A percentile compares a stretch with the other conserved stretches of the same genome.
These are phyloP conservation scores for Eupithecia dodoneata DNA, from an alignment of 2,888 invertebrate species.

Conservation along the genomic window DNA sequence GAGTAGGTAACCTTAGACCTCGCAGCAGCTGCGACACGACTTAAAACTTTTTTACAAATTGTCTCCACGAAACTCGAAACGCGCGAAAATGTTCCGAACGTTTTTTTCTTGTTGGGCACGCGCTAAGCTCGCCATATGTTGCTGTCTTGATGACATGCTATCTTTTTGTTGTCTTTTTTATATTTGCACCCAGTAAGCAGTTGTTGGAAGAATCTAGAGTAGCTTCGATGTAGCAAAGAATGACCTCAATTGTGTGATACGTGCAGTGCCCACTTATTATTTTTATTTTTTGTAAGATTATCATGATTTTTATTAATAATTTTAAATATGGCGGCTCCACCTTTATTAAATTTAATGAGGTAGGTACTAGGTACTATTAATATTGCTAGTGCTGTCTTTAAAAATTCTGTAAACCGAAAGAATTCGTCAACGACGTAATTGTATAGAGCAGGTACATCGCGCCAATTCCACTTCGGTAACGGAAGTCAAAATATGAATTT, in stretches of 20 bases:
- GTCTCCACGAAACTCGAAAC: slow-evolving; percentile 72
- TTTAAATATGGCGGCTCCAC: too few relatives aligned
- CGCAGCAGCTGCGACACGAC: slow-evolving; percentile 69
- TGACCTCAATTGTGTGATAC: not conserved
- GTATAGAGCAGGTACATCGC: slow-evolving; percentile 51
- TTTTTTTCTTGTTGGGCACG: slow-evolving; percentile 70
- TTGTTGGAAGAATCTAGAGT: not conserved
- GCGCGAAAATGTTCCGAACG: slow-evolving; percentile 68
- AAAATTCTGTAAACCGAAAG: not conserved
- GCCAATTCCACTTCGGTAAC: slow-evolving; percentile 80
- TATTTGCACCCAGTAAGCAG: slow-evolving; percentile 39
- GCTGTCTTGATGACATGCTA: slow-evolving; percentile 58
- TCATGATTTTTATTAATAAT: too few relatives aligned
- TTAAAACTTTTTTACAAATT: slow-evolving; percentile 63
- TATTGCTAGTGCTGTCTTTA: not conserved
- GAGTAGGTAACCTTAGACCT: slow-evolving; percentile 74
- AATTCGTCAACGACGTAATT: not conserved
- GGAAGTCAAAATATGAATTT: slow-evolving; percentile 82
- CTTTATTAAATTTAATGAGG: too few relatives aligned
- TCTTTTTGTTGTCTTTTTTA: slow-evolving; percentile 41
- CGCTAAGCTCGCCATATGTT: slow-evolving; percentile 78
- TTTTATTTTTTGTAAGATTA: not conserved
- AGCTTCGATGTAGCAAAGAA: not conserved
- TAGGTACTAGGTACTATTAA: too few relatives aligned
- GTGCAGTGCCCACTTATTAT: not conserved